phyloP scores from a whole-genome alignment of 2,797 vertebrate genomes.

The Gouania willdenowi region DNA sequence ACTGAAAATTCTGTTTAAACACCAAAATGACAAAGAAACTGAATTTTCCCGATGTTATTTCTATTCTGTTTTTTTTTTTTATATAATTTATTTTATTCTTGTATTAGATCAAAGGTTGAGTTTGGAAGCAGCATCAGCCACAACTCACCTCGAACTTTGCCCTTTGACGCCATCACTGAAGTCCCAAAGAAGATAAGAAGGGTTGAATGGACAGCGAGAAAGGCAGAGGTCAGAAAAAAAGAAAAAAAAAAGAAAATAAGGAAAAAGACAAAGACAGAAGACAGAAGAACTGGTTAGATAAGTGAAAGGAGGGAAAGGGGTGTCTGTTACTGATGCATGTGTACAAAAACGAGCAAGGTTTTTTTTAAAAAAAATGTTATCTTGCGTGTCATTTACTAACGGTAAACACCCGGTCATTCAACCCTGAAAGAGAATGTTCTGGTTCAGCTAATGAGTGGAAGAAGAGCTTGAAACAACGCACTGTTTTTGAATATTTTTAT shows the following conservation, averaged over 20 bases:
- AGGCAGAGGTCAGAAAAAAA: slow-evolving; percentile 71
- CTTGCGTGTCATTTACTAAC: slow-evolving; percentile 30
- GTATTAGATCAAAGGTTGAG: no score
- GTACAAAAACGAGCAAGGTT: slow-evolving; percentile 28
- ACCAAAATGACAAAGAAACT: no score
- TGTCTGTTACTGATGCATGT: slow-evolving; percentile 27
- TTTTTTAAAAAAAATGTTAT: no score
- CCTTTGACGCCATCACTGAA: slow-evolving; percentile 94
- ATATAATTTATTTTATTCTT: no score
- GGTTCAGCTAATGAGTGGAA: slow-evolving; percentile 48
- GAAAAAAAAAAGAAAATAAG: no score
- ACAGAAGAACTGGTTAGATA: slow-evolving; percentile 73
- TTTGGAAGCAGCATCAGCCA: slow-evolving; percentile 38
- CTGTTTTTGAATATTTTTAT: slow-evolving; percentile 57
- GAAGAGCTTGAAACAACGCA: slow-evolving; percentile 46
- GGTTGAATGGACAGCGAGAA: slow-evolving; percentile 78
- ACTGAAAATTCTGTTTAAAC: no score
- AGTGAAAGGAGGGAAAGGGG: slow-evolving; percentile 45
- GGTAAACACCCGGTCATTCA: slow-evolving; percentile 16
- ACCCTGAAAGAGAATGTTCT: slow-evolving; percentile 33
- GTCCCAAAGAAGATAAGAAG: slow-evolving; percentile 77
- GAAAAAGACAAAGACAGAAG: slow-evolving; percentile 53
- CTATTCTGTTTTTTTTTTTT: no score
- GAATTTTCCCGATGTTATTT: no score
- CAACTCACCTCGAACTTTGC: slow-evolving; percentile 95